Conservation (phyloP, 2,113 vertebrate species). For the Nerophis lumbriciformis region DNA sequence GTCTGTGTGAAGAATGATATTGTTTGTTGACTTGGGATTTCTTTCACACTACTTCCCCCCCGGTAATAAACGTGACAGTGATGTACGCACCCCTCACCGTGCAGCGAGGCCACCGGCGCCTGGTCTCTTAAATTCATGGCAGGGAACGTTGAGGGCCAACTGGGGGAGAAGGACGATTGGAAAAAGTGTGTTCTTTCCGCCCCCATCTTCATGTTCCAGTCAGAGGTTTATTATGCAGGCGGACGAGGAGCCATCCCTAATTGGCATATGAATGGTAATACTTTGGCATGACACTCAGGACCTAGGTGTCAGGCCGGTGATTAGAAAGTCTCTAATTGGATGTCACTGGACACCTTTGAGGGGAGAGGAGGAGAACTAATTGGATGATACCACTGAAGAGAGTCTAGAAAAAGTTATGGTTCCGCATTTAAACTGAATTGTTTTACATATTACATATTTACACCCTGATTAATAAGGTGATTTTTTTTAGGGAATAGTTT, state of each 20-base stretch:
- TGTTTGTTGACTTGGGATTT: slow-evolving; percentile 50
- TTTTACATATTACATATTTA: not conserved
- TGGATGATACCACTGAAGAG: slow-evolving; percentile 27
- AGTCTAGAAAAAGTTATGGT: slow-evolving; percentile 6
- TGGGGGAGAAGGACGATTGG: slow-evolving; percentile 47
- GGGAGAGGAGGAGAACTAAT: slow-evolving; percentile 44
- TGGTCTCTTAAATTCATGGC: slow-evolving; percentile 67
- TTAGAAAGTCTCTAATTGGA: slow-evolving; percentile 63
- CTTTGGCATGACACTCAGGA: slow-evolving; percentile 58
- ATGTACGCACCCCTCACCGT: slow-evolving; percentile 67
- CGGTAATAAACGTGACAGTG: slow-evolving; percentile 72
- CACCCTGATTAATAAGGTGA: too few relatives aligned
- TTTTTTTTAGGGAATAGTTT: too few relatives aligned
- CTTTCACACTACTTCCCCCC: slow-evolving; percentile 43
- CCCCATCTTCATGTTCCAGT: slow-evolving; percentile 27
- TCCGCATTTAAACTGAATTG: too few relatives aligned
- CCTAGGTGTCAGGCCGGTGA: slow-evolving; percentile 61
- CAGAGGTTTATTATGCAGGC: slow-evolving; percentile 36
- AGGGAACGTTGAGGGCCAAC: slow-evolving; percentile 51
- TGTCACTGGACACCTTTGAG: slow-evolving; percentile 51
- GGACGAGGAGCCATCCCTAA: slow-evolving; percentile 44
- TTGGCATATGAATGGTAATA: slow-evolving; percentile 66
- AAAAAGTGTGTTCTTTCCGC: slow-evolving; percentile 34
- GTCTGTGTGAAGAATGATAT: slow-evolving; percentile 3
- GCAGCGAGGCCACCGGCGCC: slow-evolving; percentile 54